Evolutionary conservation across 2,797 vertebrate genomes (phyloP).

Genomic region (Rachycentron canadum): DNA sequence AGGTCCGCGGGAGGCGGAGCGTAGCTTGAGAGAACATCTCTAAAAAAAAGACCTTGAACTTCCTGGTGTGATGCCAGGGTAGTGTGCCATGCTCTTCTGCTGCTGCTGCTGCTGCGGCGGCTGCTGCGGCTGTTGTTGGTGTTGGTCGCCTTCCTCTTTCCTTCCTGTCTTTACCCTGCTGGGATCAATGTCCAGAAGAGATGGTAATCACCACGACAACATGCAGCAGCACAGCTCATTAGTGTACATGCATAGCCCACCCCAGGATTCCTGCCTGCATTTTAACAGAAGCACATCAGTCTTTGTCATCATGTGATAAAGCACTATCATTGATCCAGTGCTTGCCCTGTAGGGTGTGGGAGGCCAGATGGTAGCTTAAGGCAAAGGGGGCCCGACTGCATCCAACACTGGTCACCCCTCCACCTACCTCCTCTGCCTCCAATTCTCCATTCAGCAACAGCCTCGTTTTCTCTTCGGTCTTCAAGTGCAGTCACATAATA

Average conservation of each 20-base stretch:
- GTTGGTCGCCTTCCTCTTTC: constrained; percentile 53
- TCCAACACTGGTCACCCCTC: constrained; percentile 28
- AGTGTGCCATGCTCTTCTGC: constrained; percentile 45
- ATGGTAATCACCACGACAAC: constrained; percentile 78
- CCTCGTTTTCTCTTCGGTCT: constrained; percentile 43
- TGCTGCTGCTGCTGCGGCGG: constrained; percentile 34
- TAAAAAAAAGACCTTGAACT: constrained; percentile 53
- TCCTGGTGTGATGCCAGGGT: constrained; percentile 44
- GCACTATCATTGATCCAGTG: constrained; percentile 72
- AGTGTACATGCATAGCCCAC: constrained; percentile 78
- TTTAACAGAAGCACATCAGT: constrained; percentile 74
- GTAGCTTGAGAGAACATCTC: constrained; percentile 50
- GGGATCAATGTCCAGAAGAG: constrained; percentile 75
- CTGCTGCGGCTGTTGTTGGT: constrained; percentile 46
- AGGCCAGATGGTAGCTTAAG: constrained; percentile 38
- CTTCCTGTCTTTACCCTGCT: constrained; percentile 56
- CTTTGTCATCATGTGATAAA: constrained; percentile 70
- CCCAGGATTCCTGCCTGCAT: constrained; percentile 72
- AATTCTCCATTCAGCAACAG: constrained; percentile 25
- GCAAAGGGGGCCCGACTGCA: constrained; percentile 45
- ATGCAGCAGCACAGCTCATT: constrained; percentile 80
- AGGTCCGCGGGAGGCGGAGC: constrained; percentile 53
- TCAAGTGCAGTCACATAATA: constrained; percentile 72
- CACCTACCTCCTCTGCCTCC: constrained; percentile 5
- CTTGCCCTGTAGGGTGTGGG: constrained; percentile 45